Evolutionary conservation across 2,797 vertebrate genomes (phyloP).

Genomic region (Megaceryle alcyon): DNA sequence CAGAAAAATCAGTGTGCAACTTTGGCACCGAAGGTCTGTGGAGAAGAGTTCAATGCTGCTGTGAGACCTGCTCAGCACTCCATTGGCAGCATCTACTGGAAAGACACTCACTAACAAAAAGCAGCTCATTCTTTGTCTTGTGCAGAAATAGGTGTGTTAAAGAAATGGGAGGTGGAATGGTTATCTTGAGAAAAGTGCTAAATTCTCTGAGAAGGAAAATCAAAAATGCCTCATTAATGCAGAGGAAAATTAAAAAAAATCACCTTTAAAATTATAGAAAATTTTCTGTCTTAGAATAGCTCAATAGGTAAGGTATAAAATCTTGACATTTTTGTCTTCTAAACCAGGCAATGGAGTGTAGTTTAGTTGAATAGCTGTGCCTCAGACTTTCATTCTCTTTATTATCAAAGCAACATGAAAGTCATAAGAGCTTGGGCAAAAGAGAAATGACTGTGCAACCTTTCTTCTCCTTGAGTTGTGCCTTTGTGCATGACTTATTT

Average conservation of each 20-base stretch:
- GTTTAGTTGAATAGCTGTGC: constrained; percentile 14
- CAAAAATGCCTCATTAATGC: neutral
- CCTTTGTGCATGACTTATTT: constrained; percentile 16
- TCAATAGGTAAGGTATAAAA: neutral
- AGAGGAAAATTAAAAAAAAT: neutral
- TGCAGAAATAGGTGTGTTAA: neutral
- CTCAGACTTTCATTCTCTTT: neutral
- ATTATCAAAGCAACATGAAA: constrained; percentile 10
- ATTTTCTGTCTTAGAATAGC: neutral
- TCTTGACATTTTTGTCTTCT: neutral
- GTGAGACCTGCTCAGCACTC: neutral
- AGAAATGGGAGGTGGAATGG: neutral
- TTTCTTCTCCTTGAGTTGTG: neutral
- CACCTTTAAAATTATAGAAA: neutral
- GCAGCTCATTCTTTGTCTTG: neutral
- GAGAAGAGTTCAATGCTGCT: neutral
- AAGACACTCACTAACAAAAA: neutral
- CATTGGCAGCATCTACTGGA: neutral
- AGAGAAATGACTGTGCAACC: neutral
- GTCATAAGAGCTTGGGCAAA: neutral
- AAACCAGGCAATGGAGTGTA: neutral
- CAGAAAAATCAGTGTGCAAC: neutral
- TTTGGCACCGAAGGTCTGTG: neutral
- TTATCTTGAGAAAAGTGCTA: neutral
- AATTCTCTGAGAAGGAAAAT: neutral